Percentiles rank a stretch among this genome's conserved stretches.
Evolutionary conservation across 2,797 vertebrate species (phyloP).

Genomic region (Coccyzus lansbergi): DNA sequence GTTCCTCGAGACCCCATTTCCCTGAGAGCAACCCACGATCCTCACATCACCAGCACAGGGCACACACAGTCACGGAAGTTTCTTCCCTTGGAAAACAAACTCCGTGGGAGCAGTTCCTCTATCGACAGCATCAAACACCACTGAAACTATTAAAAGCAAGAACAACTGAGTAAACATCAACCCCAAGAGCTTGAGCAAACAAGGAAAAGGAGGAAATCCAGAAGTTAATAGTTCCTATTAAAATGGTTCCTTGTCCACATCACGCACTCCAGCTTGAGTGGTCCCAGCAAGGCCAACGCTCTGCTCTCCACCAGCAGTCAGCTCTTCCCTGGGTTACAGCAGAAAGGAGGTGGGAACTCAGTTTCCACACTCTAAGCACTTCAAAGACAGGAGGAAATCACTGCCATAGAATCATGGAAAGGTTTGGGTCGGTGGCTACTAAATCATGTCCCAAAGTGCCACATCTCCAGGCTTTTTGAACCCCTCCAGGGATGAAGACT

Average conservation of each 20-base stretch:
- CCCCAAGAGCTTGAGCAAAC: not conserved
- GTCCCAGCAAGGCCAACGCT: accelerated
- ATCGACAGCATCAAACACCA: not conserved
- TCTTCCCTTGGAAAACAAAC: not conserved
- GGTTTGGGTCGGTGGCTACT: too few relatives aligned
- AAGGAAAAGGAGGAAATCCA: not conserved
- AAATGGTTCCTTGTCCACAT: not conserved
- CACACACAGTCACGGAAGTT: accelerated
- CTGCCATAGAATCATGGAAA: too few relatives aligned
- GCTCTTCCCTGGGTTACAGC: not conserved
- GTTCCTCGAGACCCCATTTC: not conserved
- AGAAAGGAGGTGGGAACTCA: not conserved
- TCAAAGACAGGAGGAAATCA: not conserved
- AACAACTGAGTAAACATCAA: not conserved
- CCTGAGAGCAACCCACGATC: accelerated
- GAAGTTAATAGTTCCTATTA: not conserved
- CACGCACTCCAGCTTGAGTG: accelerated
- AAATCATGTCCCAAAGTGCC: too few relatives aligned
- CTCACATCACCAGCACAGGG: not conserved
- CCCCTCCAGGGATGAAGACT: too few relatives aligned
- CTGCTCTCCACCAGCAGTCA: accelerated
- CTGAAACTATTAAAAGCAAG: not conserved
- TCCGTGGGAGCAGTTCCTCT: not conserved
- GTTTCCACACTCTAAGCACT: not conserved
- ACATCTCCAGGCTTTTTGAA: too few relatives aligned